Base-by-base conservation (phyloP, 2,888 invertebrate species). In the Limnephilus marmoratus region DNA sequence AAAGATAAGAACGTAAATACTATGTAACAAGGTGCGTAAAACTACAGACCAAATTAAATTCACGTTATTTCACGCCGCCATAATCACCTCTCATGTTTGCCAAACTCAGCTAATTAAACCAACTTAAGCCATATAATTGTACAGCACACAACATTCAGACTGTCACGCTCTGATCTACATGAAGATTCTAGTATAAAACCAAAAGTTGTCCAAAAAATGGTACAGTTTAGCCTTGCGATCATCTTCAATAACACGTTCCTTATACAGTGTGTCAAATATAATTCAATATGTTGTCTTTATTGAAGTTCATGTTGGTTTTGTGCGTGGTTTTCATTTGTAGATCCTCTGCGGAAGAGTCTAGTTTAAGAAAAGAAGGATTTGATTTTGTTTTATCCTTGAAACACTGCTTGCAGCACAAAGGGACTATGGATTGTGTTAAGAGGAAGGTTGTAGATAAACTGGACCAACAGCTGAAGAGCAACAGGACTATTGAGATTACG, bases 321-420 rank as follows among this genome's bases (percentile, higher is more conserved):
- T 91, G 85, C n/a, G 81, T 91, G 34, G 15, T 29, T n/a, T 87
- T 49, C 68, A 49, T 87, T 9, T 9, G 18, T 81, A 29, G 37
- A 31, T 68, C 31, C n/a, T 85, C 90, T 9, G 85, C 85, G 31
- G 68, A 34, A n/a, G 81, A 85, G 9, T 5, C 37, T 3, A n/a
- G 31, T 53, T 53, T 29, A 11, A 53, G 68, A n/a, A 81, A 87
- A n/a, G 90, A 91, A 34, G 29, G 93, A 90, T 18, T 81, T 93
- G 34, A 83, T 93, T 29, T 93, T 92, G 68, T 68, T 7, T n/a
- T 68, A 29, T 91, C 92, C 12, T 34, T 93, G 3, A 92, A 91
- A 53, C 90, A 95, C 93, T 96, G 96, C 93, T 94, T 95, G 41
- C 93, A 94, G 53, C 94, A 94, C 85, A 95, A 94, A 87, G 94